Conservation (phyloP, 1,140 invertebrate genomes). For the Apocrypta bakeri region DNA sequence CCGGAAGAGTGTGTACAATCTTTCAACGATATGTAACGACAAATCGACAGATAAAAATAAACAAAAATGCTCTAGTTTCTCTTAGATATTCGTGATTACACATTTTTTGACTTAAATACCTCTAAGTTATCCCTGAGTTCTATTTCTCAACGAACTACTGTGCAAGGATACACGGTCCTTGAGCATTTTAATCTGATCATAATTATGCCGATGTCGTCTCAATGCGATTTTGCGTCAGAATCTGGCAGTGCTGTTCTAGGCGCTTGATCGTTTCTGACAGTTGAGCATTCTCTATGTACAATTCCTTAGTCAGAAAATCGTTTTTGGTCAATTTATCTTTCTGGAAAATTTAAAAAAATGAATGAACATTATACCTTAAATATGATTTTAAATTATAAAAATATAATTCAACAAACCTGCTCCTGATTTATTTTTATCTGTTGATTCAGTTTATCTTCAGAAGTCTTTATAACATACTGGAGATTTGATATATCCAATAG, state of each 20-base stretch:
- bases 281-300: conserved; percentile 88
- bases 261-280: conserved; percentile 79
- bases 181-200: neutral
- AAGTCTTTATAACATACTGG: conserved; percentile 76
- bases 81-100: neutral
- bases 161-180: conserved; percentile 5
- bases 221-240: conserved; percentile 66
- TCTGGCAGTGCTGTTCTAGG: conserved; percentile 77
- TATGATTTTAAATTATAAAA: neutral
- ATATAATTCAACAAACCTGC: conserved; percentile 67
- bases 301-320: conserved; percentile 84
- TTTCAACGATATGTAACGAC: neutral
- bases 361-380: neutral
- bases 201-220: conserved; percentile 35
- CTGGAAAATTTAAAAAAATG: conserved; percentile 55
- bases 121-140: conserved; percentile 37
- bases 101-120: conserved; percentile 17
- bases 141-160: conserved; percentile 30
- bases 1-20: neutral
- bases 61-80: neutral
- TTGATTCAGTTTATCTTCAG: conserved; percentile 78
- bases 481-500: conserved; percentile 77
- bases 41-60: conserved; percentile 15
- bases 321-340: conserved; percentile 80
- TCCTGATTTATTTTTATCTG: conserved; percentile 78